Conservation (phyloP, 2,113 vertebrate species). For the Sus scrofa region DNA sequence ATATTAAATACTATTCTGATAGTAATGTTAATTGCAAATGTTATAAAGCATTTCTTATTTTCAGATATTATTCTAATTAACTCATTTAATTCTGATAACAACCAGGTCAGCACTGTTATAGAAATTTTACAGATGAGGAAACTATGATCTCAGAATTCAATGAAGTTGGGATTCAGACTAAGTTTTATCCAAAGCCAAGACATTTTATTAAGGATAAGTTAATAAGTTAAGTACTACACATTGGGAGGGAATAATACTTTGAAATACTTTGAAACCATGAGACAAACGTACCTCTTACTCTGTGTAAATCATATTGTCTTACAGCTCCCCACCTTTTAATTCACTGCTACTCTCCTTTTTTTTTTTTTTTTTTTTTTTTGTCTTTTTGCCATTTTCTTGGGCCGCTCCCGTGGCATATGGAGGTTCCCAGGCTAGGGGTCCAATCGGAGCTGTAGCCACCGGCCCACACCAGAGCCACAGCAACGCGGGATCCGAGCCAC, state of each 20-base stretch:
- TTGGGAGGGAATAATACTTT: background rate
- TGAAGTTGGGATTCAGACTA: background rate
- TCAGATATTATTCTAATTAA: background rate
- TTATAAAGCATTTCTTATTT: background rate
- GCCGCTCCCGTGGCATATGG: too few relatives aligned
- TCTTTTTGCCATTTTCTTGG: too few relatives aligned
- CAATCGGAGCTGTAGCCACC: too few relatives aligned
- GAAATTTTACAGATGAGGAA: background rate
- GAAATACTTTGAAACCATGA: background rate
- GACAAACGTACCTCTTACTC: background rate
- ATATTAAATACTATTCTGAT: background rate
- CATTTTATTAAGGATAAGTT: background rate
- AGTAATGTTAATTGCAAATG: background rate
- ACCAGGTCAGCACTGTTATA: background rate
- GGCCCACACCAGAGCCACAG: too few relatives aligned
- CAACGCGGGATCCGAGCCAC: too few relatives aligned
- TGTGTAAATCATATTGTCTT: background rate
- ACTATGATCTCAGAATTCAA: background rate
- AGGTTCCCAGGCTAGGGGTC: too few relatives aligned
- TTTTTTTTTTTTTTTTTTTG: too few relatives aligned
- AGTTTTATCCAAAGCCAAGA: background rate
- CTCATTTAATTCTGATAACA: background rate
- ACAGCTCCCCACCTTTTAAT: background rate
- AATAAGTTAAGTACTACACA: background rate
- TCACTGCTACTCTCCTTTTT: background rate